These are phyloP conservation scores for Periparus ater DNA, from an alignment of 2,797 vertebrate species.

Conservation along the genomic window DNA sequence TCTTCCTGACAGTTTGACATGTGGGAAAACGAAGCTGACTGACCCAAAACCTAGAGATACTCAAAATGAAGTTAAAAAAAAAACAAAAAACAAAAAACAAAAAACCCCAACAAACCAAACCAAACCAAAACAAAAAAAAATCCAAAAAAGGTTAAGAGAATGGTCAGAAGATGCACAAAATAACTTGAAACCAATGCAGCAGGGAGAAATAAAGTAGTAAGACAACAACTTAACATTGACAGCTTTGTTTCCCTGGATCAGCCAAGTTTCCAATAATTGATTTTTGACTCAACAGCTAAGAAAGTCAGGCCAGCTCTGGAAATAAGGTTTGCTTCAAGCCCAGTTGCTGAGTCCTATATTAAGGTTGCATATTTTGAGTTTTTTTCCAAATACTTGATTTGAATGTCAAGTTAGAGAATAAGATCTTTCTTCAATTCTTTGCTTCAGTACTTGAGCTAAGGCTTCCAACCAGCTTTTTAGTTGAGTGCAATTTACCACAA, in stretches of 20 bases:
- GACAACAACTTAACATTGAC: not conserved
- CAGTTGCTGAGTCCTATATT: accelerated
- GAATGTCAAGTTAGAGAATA: not conserved
- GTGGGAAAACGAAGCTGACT: not conserved
- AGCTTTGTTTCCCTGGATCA: not conserved
- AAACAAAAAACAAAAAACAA: accelerated
- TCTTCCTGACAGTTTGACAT: not conserved
- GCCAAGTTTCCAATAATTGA: not conserved
- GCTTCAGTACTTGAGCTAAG: not conserved
- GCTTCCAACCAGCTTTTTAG: not conserved
- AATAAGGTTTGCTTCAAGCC: not conserved
- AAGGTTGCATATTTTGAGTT: not conserved
- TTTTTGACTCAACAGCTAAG: not conserved
- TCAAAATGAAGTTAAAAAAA: not conserved
- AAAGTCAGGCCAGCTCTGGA: not conserved
- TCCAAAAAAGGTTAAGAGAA: accelerated
- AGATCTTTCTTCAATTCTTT: not conserved
- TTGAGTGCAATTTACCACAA: not conserved
- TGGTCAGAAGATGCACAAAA: not conserved
- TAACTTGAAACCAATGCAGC: not conserved
- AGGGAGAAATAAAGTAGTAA: not conserved
- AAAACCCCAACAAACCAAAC: too few relatives aligned
- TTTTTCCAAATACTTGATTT: not conserved
- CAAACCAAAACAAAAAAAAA: not conserved
- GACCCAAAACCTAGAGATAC: not conserved